Base-by-base conservation (phyloP, 2,888 invertebrate genomes). In the Acanthococcus lagerstroemiae region DNA sequence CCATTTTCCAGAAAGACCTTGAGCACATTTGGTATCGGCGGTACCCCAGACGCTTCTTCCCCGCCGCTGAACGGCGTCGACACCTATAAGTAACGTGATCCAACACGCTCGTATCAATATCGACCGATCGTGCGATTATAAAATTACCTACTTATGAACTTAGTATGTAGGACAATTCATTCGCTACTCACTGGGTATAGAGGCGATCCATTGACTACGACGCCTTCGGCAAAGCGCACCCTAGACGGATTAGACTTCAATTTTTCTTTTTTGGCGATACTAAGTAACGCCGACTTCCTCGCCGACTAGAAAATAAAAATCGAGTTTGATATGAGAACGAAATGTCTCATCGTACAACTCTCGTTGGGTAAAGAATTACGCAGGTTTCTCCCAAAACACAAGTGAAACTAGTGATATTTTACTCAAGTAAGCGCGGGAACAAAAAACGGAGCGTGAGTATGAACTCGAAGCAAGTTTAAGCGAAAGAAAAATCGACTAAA, bases 1-100 rank as follows among this genome's bases (percentile, higher is more conserved):
- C 94, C 94, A 75, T 95, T 95, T 78, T 95, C 95, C 60, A 95
- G 81, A 77, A 92, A 95, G 9, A 95, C 94, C 78, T 94, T 94
- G 63, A 95, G 81, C 54, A 95, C 94, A 78, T 95, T 94, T 55
- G 95, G 94, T 87, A 94, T 90, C 54, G 90, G 88, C 26, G 93
- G 90, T 24, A 70, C 68, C 75, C 88, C 88, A 71, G 90, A 82
- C 30, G n/a, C 9, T 71, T 90, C 90, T 71, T 90, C 90, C 21
- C 87, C 90, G 22, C 87, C 79, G 5, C 87, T 87, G 76, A 88
- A 88, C 17, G 56, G 66, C 3, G 88, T 87, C 58, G 90, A 89
- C 4, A 88, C 88, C 90, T 90, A 79, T 25, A 81, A 81, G 63
- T 68, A 65, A 69, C 55, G 55, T 65, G 37, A n/a, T n/a, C 25